These are phyloP conservation scores for Torymus aiolomorphi DNA, from an alignment of 2,888 invertebrate species.

Conservation along the genomic window DNA sequence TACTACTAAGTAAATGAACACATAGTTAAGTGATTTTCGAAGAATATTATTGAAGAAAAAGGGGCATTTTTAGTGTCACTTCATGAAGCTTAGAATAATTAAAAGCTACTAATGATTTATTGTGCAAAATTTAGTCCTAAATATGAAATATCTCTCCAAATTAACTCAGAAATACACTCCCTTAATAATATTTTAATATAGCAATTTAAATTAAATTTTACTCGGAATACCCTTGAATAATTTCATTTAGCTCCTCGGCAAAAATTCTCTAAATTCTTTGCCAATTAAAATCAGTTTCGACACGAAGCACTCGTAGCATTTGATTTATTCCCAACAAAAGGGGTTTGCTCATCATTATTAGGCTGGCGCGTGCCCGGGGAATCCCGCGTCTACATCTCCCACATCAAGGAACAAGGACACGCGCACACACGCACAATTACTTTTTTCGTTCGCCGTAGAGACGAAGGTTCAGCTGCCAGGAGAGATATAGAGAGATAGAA, in stretches of 20 bases:
- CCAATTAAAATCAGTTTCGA: slow-evolving; percentile 49
- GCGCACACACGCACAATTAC: slow-evolving; percentile 26
- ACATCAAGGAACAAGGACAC: too few species aligned
- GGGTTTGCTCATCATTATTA: slow-evolving; percentile 19
- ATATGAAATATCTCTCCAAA: too few species aligned
- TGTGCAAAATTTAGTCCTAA: too few species aligned
- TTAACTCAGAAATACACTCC: too few species aligned
- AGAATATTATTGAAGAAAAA: too few species aligned
- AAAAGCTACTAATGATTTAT: too few species aligned
- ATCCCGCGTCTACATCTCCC: background rate
- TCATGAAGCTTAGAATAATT: too few species aligned
- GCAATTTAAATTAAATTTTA: too few species aligned
- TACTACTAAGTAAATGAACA: too few species aligned
- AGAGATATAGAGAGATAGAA: background rate
- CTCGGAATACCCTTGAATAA: background rate
- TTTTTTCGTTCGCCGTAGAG: slow-evolving; percentile 31
- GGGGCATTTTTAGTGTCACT: too few species aligned
- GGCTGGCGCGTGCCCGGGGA: background rate
- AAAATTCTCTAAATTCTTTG: slow-evolving; percentile 31
- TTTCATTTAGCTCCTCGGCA: background rate
- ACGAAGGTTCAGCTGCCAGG: background rate
- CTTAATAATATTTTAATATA: too few species aligned
- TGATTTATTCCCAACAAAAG: slow-evolving; percentile 27
- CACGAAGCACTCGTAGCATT: slow-evolving; percentile 14
- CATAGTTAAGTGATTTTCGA: too few species aligned